Base-by-base conservation (phyloP, 2,113 vertebrate species). In the Phaethon lepturus region DNA sequence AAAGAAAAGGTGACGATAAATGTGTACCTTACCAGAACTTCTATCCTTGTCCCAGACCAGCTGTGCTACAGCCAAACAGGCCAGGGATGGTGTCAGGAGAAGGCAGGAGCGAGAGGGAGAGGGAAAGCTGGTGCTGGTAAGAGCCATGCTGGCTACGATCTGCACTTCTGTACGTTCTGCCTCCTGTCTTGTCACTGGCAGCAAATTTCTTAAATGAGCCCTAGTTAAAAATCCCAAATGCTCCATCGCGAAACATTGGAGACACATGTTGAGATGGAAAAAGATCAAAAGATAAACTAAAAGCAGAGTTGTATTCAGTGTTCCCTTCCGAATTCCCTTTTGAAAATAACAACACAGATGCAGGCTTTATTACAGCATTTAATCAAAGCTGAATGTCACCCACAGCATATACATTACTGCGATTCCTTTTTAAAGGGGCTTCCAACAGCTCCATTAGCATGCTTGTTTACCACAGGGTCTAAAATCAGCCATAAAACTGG, bases 371-470 rank as follows among this genome's bases (percentile, higher is more conserved):
- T 95, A 87, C 74, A 58, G 80, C 52, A 42, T 75, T 96, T 85
- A 56, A 95, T 93, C 94, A 91, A 77, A 94, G 95, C 88, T 58
- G 75, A 71, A 59, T 4, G 56, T 62, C 88, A 84, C 76, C 80
- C 80, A 11, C 52, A 78, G 95, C 86, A 86, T 2, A 29, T 0
- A 31, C 78, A 74, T 44, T 1, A 9, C 47, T n/a, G 64, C 0
- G 10, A 91, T 42, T 68, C 83, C 68, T 66, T 71, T 69, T 23
- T 5, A 38, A 72, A 86, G 80, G 83, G 86, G 42, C 49, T 89
- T 86, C 94, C 88, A 78, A 33, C 90, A 74, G 72, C 33, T 86
- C 82, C 75, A 59, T 55, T 29, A 59, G 28, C 55, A 58, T 28
- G 20, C 50, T 40, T 62, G 52, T 78, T 89, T 81, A 80, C 73